A percentile compares a stretch with the other conserved stretches of the same genome.
These are phyloP conservation scores for Eupithecia pulchellata DNA, from an alignment of 2,888 invertebrate genomes.

Conservation along the genomic window DNA sequence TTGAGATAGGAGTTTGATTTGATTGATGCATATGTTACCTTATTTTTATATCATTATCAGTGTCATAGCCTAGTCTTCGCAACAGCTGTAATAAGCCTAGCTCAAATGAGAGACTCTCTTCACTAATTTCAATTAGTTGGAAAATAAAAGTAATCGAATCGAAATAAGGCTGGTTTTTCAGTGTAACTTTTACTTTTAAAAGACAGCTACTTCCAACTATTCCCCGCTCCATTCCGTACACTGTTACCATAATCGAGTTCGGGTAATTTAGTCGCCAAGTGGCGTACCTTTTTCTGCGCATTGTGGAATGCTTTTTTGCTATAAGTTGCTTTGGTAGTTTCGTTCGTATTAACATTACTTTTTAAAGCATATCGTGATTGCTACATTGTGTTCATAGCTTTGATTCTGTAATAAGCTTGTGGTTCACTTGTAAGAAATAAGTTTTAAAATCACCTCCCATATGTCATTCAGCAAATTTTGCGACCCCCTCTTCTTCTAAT, in stretches of 20 bases:
- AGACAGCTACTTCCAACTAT: constrained; percentile 25
- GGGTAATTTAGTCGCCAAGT: constrained; percentile 29
- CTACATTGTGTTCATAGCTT: not conserved
- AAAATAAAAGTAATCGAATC: not conserved
- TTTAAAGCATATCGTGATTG: not conserved
- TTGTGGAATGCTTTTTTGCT: constrained; percentile 24
- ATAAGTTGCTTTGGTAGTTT: constrained; percentile 16
- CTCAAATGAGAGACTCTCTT: not conserved
- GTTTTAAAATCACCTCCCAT: not conserved
- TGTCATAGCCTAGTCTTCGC: not conserved
- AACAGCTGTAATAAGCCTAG: not conserved
- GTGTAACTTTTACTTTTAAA: not conserved
- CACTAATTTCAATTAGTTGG: not conserved
- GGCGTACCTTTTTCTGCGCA: constrained; percentile 28
- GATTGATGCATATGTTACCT: constrained; percentile 49
- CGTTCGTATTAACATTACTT: not conserved
- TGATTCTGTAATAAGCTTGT: not conserved
- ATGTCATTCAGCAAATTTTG: not conserved
- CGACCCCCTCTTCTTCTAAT: too few species aligned
- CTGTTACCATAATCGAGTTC: constrained; percentile 30
- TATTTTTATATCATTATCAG: constrained; percentile 8
- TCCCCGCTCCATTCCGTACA: constrained; percentile 10
- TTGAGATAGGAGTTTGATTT: constrained; percentile 28
- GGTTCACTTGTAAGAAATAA: not conserved
- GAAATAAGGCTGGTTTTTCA: not conserved